Percentiles rank a stretch among this genome's conserved stretches.
Evolutionary conservation across 2,797 vertebrate species (phyloP).

Genomic region (Columba guinea): DNA sequence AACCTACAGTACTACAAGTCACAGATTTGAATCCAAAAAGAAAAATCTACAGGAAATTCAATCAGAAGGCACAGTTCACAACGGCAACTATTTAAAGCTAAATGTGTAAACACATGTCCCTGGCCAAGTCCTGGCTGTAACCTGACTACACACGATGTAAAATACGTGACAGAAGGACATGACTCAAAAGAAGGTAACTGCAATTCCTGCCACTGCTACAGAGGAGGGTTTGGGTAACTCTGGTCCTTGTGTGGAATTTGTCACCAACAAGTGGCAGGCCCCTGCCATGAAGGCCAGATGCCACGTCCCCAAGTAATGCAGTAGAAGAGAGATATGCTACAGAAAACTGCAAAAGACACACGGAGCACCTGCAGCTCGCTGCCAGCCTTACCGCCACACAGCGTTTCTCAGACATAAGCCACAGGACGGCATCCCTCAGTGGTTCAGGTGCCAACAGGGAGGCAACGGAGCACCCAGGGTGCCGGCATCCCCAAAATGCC

Average conservation of each 20-base stretch:
- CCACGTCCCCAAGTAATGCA: rapidly evolving
- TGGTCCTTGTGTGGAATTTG: neutral
- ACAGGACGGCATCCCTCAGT: neutral
- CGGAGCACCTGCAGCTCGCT: neutral
- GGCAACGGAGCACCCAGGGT: neutral
- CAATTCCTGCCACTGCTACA: neutral
- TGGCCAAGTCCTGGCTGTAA: neutral
- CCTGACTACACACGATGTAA: neutral
- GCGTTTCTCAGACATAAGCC: neutral
- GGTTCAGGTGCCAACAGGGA: neutral
- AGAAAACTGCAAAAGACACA: neutral
- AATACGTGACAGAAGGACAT: neutral
- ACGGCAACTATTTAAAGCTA: neutral
- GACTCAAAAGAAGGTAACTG: neutral
- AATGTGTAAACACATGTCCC: neutral
- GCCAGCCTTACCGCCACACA: neutral
- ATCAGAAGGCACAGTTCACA: neutral
- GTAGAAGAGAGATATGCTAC: neutral
- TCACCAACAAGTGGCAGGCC: neutral
- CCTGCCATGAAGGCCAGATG: neutral
- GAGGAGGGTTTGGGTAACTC: neutral
- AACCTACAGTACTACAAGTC: neutral
- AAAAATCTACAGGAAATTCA: neutral
- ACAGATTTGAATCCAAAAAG: neutral
- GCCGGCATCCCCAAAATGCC: neutral